Evolutionary conservation across 1,140 invertebrate genomes (phyloP).

Genomic region (Temnothorax nylanderi): DNA sequence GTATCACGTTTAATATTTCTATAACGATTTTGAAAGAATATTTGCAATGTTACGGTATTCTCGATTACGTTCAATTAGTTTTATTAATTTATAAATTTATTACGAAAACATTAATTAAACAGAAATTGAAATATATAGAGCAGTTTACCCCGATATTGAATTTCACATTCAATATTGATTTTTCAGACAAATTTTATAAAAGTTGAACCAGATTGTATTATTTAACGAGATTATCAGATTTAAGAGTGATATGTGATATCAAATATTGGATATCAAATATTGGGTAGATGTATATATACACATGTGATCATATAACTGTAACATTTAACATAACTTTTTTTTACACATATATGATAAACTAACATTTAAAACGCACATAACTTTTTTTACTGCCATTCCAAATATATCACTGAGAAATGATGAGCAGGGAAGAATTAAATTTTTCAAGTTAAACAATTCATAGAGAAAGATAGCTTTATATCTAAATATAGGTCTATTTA

Average conservation of each 20-base stretch:
- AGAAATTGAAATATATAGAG: not conserved
- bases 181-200: not conserved
- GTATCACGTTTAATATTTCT: no score
- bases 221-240: not conserved
- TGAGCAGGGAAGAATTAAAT: not conserved
- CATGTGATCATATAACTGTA: not conserved
- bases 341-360: not conserved
- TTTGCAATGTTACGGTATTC: not conserved
- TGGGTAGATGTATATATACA: not conserved
- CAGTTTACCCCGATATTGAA: not conserved
- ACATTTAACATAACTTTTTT: not conserved
- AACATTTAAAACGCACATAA: not conserved
- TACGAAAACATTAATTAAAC: not conserved
- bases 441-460: not conserved
- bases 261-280: not conserved
- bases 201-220: not conserved
- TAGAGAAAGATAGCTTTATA: not conserved
- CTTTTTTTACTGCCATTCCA: not conserved
- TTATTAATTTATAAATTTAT: not conserved
- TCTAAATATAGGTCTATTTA: not conserved
- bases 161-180: not conserved
- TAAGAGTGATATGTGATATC: no score
- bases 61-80: not conserved
- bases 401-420: not conserved
- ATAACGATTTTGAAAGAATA: no score